Evolutionary conservation across 2,888 invertebrate species (phyloP), one percentile per base, ranked within the genome.

Genomic region (Microdon myrmicae): DNA sequence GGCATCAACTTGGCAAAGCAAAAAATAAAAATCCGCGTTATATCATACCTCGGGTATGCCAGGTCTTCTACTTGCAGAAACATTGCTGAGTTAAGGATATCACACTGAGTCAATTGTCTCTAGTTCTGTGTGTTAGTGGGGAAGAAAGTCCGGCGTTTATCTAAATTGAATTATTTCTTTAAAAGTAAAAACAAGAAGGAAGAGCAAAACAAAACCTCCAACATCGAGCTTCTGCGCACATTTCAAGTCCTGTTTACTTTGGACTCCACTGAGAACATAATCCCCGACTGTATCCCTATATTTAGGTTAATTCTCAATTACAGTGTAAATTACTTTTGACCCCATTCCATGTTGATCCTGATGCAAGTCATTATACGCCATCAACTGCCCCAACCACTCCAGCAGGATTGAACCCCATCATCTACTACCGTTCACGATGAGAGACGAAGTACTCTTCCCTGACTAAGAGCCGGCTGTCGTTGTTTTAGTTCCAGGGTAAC

Each of bases 271-370:
- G 22, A 45, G 37, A 31, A 39, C 47, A 54, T 58, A 43, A 60
- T 60, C 59, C 54, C 35, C 54, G 53, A 60, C 59, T 47, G 47
- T 54, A 60, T 69, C 68, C 59, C 69, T 71, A 70, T 71, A 72
- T 74, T 75, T 72, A 70, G 75, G 77, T 75, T 77, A 77, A 77
- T 76, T 72, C 73, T 72, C 76, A 75, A 77, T 77, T 76, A 75
- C 74, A 73, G 75, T 76, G 75, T 71, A 76, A 76, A 77, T 76
- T 77, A 73, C 75, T 74, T 73, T 69, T 72, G 74, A 68, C 70
- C 38, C 34, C 51, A 44, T 58, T 58, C 49, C 17, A 16, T 26
- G 26, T 48, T 20, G 32, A 39, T 32, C 29, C 0, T 22, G 47
- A 67, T 56, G 67, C 9, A 45, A 45, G 23, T 10, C 12, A 29